A percentile compares a stretch with the other conserved stretches of the same genome.
phyloP scores from a whole-genome alignment of 2,888 invertebrate species.

The Andrena trimmerana region DNA sequence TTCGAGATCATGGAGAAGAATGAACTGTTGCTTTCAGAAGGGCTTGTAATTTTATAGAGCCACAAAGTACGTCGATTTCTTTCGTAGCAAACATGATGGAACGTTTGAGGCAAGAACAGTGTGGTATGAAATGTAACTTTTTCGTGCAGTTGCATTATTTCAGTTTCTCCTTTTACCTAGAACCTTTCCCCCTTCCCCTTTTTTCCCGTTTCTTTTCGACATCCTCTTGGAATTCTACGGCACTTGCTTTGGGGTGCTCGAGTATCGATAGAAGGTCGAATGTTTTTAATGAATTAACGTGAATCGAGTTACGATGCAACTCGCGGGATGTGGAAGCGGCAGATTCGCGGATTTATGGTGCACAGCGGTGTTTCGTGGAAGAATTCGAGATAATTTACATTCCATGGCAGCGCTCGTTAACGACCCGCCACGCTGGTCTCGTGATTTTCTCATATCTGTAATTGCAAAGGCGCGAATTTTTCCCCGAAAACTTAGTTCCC shows the following conservation, averaged over 20 bases:
- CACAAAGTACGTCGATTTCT: conserved; percentile 31
- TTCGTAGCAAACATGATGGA: conserved; percentile 17
- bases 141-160: conserved; percentile 55
- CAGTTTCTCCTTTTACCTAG: conserved; percentile 9
- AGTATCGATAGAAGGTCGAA: conserved; percentile 64
- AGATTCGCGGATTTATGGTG: background rate
- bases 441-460: background rate
- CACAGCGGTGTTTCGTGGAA: background rate
- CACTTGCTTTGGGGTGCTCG: conserved; percentile 58
- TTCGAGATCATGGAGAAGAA: background rate
- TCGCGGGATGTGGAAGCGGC: too few species aligned
- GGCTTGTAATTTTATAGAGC: background rate
- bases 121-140: conserved; percentile 45
- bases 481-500: background rate
- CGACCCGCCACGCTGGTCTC: background rate
- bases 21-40: background rate
- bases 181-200: conserved; percentile 8
- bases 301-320: background rate
- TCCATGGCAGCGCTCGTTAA: background rate
- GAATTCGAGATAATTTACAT: conserved; percentile 5
- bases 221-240: conserved; percentile 29
- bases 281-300: conserved; percentile 73
- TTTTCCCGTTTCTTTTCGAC: conserved; percentile 15
- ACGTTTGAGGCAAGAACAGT: conserved; percentile 26
- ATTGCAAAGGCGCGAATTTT: conserved; percentile 14